A percentile compares a stretch with the other conserved stretches of the same genome.
These are phyloP conservation scores for Erythrocercus mccallii DNA, from an alignment of 2,113 vertebrate genomes.

Conservation along the genomic window DNA sequence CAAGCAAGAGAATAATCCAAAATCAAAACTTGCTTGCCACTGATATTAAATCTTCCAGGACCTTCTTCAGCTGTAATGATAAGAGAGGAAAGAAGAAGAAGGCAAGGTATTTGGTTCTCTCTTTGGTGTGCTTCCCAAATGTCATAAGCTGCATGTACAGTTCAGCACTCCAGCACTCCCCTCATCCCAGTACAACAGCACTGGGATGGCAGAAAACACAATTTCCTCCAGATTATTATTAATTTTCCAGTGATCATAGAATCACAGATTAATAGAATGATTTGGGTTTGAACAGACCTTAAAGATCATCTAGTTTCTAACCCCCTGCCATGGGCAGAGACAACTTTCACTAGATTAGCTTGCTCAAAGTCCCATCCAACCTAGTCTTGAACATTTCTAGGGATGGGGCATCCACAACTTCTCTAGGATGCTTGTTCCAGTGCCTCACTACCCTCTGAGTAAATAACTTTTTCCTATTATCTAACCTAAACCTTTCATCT, in stretches of 20 bases:
- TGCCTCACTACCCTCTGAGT: neutral
- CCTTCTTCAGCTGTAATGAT: neutral
- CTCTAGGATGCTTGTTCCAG: fast-evolving
- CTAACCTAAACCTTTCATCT: neutral
- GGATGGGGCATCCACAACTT: neutral
- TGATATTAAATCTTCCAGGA: neutral
- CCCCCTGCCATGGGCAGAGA: no score
- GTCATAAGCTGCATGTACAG: fast-evolving
- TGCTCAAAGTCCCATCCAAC: fast-evolving
- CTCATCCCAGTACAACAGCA: neutral
- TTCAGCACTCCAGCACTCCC: neutral
- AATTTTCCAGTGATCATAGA: neutral
- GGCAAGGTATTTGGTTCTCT: neutral
- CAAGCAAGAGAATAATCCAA: neutral
- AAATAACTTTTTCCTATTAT: neutral
- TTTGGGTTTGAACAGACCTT: neutral
- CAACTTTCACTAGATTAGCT: neutral
- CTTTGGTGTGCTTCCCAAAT: neutral
- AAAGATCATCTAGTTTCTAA: neutral
- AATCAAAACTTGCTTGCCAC: neutral
- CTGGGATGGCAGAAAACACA: neutral
- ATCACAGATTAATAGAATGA: neutral
- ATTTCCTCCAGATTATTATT: neutral
- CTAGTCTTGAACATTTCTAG: neutral
- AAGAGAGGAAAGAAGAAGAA: neutral